Evolutionary conservation across 2,113 vertebrate species (phyloP).

Genomic region (Cyprinodon variegatus): DNA sequence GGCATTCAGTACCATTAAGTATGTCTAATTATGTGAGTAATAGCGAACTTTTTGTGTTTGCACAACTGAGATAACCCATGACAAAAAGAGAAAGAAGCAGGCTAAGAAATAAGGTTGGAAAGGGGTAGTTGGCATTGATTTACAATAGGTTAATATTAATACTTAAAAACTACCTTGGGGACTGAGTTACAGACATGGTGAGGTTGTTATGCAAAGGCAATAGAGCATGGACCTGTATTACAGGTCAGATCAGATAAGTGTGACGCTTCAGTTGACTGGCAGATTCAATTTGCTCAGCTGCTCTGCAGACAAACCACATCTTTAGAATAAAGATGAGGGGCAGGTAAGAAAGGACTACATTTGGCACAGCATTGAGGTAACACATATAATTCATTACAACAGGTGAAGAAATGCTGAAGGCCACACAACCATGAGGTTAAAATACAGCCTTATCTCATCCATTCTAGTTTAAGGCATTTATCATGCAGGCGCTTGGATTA

Average conservation of each 20-base stretch:
- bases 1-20: constrained; percentile 65
- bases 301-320: constrained; percentile 50
- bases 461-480: constrained; percentile 9
- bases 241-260: constrained; percentile 73
- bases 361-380: constrained; percentile 37
- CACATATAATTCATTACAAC: constrained; percentile 29
- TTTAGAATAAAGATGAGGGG: constrained; percentile 47
- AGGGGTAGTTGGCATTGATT: constrained; percentile 45
- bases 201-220: constrained; percentile 67
- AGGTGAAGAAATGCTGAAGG: constrained; percentile 20
- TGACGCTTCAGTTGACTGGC: constrained; percentile 71
- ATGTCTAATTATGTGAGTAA: constrained; percentile 70
- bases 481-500: constrained; percentile 18
- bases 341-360: constrained; percentile 48
- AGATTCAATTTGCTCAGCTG: constrained; percentile 72
- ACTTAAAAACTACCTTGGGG: constrained; percentile 35
- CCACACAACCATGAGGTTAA: constrained; percentile 24
- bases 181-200: constrained; percentile 51
- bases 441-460: constrained; percentile 4
- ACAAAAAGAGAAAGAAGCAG: constrained; percentile 42
- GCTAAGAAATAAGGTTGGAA: constrained; percentile 8
- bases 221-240: constrained; percentile 67
- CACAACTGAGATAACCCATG: constrained; percentile 37
- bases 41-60: constrained; percentile 52
- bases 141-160: constrained; percentile 64